Evolutionary conservation across 2,113 vertebrate genomes (phyloP).

Genomic region (Mastomys coucha): DNA sequence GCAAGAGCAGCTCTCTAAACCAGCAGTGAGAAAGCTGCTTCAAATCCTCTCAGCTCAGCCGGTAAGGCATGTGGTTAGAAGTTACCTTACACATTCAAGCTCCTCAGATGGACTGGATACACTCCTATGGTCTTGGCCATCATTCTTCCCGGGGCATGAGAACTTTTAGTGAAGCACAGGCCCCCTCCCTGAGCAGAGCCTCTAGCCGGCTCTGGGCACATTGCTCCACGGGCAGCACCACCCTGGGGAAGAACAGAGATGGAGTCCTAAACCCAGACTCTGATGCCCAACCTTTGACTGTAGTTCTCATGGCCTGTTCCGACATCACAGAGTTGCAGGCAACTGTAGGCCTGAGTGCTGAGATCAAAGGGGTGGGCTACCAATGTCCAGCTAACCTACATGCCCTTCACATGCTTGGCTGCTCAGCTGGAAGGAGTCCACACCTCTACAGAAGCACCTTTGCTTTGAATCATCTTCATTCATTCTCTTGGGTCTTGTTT

Average conservation of each 20-base stretch:
- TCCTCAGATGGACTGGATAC: neutral
- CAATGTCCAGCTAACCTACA: too few relatives aligned
- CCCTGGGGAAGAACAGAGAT: neutral
- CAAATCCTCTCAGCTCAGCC: neutral
- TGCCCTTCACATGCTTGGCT: neutral
- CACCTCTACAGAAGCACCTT: neutral
- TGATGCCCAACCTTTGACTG: neutral
- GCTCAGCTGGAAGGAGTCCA: neutral
- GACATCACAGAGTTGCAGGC: neutral
- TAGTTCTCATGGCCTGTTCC: neutral
- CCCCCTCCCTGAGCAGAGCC: neutral
- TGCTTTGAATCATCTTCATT: neutral
- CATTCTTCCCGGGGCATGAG: too few relatives aligned
- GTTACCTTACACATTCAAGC: neutral
- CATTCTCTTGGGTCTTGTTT: conserved; percentile 10
- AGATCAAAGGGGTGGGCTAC: neutral
- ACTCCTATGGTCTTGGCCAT: neutral
- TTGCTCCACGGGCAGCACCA: neutral
- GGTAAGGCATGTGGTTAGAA: neutral
- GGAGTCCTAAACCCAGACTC: neutral
- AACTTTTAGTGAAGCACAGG: neutral
- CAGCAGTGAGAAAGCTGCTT: neutral
- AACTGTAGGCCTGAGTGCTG: neutral
- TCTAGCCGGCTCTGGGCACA: neutral
- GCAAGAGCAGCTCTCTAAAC: neutral